A percentile compares a stretch with the other conserved stretches of the same genome.
Conservation (phyloP, 2,888 invertebrate species). For the Diaprepes abbreviatus region DNA sequence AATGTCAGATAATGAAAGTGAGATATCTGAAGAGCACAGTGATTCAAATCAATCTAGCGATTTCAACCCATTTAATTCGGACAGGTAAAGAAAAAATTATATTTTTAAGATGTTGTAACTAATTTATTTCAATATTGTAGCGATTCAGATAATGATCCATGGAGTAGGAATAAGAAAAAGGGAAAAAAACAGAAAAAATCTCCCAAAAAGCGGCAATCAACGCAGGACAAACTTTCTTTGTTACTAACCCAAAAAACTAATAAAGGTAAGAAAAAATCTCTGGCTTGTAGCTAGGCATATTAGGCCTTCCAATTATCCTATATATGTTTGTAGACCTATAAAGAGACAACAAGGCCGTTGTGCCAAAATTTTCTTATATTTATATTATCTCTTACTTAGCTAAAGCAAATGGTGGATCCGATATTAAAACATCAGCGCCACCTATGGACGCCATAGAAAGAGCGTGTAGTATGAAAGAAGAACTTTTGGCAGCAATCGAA, state of each 20-base stretch:
- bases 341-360: not conserved
- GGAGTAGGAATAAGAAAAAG: slow-evolving; percentile 64
- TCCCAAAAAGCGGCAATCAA: slow-evolving; percentile 66
- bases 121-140: slow-evolving; percentile 61
- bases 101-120: not conserved
- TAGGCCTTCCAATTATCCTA: not conserved
- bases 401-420: slow-evolving; percentile 61
- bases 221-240: slow-evolving; percentile 85
- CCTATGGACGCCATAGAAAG: slow-evolving; percentile 89
- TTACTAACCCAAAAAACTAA: slow-evolving; percentile 72
- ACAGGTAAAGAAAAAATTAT: slow-evolving; percentile 58
- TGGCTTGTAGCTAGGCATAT: not conserved
- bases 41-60: slow-evolving; percentile 81
- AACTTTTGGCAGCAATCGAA: slow-evolving; percentile 88
- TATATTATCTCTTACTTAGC: slow-evolving; percentile 52
- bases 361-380: not conserved
- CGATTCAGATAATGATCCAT: slow-evolving; percentile 82
- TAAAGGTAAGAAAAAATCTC: slow-evolving; percentile 54
- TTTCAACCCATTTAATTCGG: slow-evolving; percentile 93
- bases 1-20: slow-evolving; percentile 68
- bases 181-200: slow-evolving; percentile 64
- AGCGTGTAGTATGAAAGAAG: slow-evolving; percentile 94
- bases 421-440: slow-evolving; percentile 71
- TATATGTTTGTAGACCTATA: not conserved
- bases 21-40: slow-evolving; percentile 71